Evolutionary conservation across 2,888 invertebrate species (phyloP).

Genomic region (Trichopria drosophilae): DNA sequence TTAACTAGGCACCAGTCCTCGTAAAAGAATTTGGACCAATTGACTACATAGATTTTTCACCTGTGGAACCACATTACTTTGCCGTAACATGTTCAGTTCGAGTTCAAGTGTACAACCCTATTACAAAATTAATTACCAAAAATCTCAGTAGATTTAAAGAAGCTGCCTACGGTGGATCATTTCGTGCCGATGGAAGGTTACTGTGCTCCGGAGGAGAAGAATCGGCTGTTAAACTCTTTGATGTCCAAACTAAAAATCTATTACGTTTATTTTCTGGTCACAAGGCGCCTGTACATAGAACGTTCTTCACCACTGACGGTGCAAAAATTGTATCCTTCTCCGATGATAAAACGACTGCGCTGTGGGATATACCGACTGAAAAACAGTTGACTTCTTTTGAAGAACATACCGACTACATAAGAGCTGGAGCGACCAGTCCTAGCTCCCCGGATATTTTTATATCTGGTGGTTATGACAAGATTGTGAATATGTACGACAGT

Average conservation of each 20-base stretch:
- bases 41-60: constrained; percentile 88
- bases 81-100: constrained; percentile 91
- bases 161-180: constrained; percentile 82
- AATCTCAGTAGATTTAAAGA: constrained; percentile 82
- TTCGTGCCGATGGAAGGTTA: constrained; percentile 80
- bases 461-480: constrained; percentile 88
- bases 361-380: constrained; percentile 94
- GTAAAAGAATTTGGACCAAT: constrained; percentile 92
- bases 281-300: constrained; percentile 76
- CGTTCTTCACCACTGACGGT: constrained; percentile 79
- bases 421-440: constrained; percentile 81
- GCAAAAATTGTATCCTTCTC: constrained; percentile 83
- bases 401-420: constrained; percentile 79
- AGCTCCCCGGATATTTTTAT: constrained; percentile 75
- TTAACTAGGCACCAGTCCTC: too few relatives aligned
- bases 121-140: constrained; percentile 79
- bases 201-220: constrained; percentile 90
- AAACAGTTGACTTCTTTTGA: constrained; percentile 68
- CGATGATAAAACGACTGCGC: constrained; percentile 81
- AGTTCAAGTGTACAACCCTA: constrained; percentile 84
- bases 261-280: constrained; percentile 87
- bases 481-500: constrained; percentile 84
- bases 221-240: constrained; percentile 82
- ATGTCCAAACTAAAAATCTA: constrained; percentile 79
- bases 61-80: constrained; percentile 85